A percentile compares a stretch with the other conserved stretches of the same genome.
Conservation (phyloP, 2,888 invertebrate species). For the Steromphala cineraria region DNA sequence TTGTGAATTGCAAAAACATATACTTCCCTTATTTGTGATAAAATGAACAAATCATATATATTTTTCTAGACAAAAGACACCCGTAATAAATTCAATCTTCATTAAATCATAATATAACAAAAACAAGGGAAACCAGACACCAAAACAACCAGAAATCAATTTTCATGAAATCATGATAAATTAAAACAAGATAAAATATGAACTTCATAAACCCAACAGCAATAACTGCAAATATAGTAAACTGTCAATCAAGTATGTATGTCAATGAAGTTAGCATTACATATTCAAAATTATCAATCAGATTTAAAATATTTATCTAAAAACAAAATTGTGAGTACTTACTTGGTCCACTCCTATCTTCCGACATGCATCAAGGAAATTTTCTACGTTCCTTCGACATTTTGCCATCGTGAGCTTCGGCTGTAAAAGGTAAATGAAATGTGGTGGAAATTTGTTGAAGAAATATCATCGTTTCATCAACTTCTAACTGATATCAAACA, state of each 20-base stretch:
- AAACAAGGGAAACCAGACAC: neutral
- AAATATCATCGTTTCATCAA: no score
- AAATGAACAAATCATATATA: neutral
- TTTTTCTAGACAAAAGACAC: neutral
- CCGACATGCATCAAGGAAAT: constrained; percentile 94
- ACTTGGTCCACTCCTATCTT: constrained; percentile 96
- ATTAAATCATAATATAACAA: neutral
- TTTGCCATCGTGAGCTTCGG: constrained; percentile 96
- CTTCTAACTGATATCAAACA: no score
- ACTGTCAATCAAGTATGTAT: neutral
- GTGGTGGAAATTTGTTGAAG: no score
- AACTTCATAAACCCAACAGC: no score
- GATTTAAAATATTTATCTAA: neutral
- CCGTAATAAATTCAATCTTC: neutral
- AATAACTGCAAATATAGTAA: neutral
- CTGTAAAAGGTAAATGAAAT: constrained; percentile 78
- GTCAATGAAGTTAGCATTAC: neutral
- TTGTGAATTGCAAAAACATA: neutral
- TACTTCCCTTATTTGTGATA: neutral
- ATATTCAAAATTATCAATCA: neutral
- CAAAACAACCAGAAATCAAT: no score
- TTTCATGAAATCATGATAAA: no score
- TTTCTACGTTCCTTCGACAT: constrained; percentile 95
- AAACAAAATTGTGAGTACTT: constrained; percentile 73
- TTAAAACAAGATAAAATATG: no score